Conservation (phyloP, 2,888 invertebrate species). For the Allygus modestus region DNA sequence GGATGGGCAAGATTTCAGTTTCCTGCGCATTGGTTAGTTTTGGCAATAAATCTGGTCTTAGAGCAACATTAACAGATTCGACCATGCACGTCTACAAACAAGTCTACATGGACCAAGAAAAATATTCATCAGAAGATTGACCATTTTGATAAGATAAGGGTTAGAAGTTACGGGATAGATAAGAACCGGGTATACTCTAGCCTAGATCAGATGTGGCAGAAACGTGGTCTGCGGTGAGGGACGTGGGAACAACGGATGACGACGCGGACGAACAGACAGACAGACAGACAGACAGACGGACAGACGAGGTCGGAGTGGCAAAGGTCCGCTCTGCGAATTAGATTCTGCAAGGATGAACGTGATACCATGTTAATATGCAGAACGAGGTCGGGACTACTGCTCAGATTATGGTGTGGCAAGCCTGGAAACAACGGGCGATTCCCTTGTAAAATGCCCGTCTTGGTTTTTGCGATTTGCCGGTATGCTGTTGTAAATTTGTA, state of each 20-base stretch:
- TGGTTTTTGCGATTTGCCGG: not conserved
- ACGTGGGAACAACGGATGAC: not conserved
- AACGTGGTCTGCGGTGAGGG: not conserved
- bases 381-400: conserved; percentile 12
- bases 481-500: too few relatives aligned
- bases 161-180: too few relatives aligned
- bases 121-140: too few relatives aligned
- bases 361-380: conserved; percentile 28
- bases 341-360: conserved; percentile 30
- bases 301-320: conserved; percentile 12
- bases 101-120: too few relatives aligned
- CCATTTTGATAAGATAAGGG: too few relatives aligned
- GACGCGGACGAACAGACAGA: conserved; percentile 16
- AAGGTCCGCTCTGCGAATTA: conserved; percentile 28
- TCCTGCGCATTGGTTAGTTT: too few relatives aligned
- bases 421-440: not conserved
- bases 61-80: too few relatives aligned
- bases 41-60: too few relatives aligned
- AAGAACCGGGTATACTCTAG: too few relatives aligned
- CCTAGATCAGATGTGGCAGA: not conserved
- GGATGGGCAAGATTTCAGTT: too few relatives aligned
- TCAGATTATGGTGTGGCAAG: not conserved
- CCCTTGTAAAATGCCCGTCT: not conserved
- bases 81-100: too few relatives aligned
- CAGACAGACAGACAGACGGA: not conserved